Evolutionary conservation across 37 sponge, comb jelly and placozoan genomes (phyloP).

Genomic region (Cladorhizidae sp.): DNA sequence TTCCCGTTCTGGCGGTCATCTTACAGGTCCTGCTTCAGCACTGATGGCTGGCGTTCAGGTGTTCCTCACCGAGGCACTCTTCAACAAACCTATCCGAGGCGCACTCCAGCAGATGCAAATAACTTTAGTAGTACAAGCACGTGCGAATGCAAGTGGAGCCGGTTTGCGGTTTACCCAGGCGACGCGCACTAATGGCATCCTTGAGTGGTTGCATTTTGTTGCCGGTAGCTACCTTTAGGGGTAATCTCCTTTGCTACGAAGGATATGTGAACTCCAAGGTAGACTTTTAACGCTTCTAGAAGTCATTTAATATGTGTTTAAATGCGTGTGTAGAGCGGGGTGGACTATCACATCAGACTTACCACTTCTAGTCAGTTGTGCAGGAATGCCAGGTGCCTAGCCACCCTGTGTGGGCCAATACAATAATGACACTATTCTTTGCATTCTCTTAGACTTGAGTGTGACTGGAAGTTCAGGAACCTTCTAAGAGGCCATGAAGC

Average conservation of each 20-base stretch:
- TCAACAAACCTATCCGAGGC: too few species aligned
- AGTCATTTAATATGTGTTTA: not conserved
- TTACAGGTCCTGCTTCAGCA: too few species aligned
- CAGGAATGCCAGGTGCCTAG: slow-evolving; percentile 2
- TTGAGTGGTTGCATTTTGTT: too few species aligned
- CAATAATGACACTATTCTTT: not conserved
- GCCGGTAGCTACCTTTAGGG: too few species aligned
- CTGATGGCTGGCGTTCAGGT: too few species aligned
- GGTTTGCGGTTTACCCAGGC: too few species aligned
- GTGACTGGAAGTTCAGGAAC: slow-evolving; percentile 54
- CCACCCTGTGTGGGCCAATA: not conserved
- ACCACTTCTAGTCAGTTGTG: not conserved
- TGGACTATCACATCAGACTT: not conserved
- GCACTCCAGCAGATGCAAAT: too few species aligned
- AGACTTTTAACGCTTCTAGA: not conserved
- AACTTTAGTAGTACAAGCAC: too few species aligned
- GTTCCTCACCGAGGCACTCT: too few species aligned
- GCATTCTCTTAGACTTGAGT: slow-evolving; percentile 33
- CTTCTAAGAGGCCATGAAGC: slow-evolving; percentile 26
- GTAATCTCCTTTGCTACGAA: not conserved
- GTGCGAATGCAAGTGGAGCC: too few species aligned
- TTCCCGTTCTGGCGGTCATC: too few species aligned
- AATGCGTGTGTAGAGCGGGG: not conserved
- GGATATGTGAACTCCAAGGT: not conserved
- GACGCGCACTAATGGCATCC: too few species aligned